Conservation (phyloP, 1,140 invertebrate species). For the Galendromus occidentalis region DNA sequence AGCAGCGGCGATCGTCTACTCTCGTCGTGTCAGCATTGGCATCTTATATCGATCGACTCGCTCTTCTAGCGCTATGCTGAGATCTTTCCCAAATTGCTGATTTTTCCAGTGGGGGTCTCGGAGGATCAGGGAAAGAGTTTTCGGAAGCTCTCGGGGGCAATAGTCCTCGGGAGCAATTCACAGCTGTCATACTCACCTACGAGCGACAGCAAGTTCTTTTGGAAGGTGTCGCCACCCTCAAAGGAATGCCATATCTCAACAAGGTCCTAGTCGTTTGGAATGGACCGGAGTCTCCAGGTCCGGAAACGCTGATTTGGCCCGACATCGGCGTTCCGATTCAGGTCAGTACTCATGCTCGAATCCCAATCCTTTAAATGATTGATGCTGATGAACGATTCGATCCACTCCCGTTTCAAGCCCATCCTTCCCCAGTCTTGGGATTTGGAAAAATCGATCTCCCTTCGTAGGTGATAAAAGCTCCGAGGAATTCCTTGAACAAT, state of each 20-base stretch:
- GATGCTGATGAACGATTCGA: too few species aligned
- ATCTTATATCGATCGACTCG: too few species aligned
- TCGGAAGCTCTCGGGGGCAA: slow-evolving; percentile 88
- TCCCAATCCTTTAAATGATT: too few species aligned
- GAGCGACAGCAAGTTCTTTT: slow-evolving; percentile 80
- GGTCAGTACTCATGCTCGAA: slow-evolving; percentile 34
- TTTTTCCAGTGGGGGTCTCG: slow-evolving; percentile 45
- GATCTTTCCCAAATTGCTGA: not conserved
- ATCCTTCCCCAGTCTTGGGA: too few species aligned
- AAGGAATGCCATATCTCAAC: slow-evolving; percentile 78
- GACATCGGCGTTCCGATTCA: slow-evolving; percentile 81
- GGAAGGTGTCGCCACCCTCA: slow-evolving; percentile 58
- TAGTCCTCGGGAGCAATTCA: slow-evolving; percentile 84
- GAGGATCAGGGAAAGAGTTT: slow-evolving; percentile 90
- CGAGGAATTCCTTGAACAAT: slow-evolving; percentile 87
- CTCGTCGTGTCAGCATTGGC: too few species aligned
- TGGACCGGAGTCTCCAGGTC: slow-evolving; percentile 40
- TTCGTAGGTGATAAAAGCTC: slow-evolving; percentile 52
- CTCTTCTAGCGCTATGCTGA: too few species aligned
- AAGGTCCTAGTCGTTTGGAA: slow-evolving; percentile 98
- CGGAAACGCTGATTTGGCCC: slow-evolving; percentile 62
- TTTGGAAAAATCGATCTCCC: too few species aligned
- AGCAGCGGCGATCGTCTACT: too few species aligned
- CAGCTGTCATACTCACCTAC: slow-evolving; percentile 90
- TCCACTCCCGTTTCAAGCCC: too few species aligned